A percentile compares a stretch with the other conserved stretches of the same genome.
These are phyloP conservation scores for Neoscelio sp. DNA, from an alignment of 2,888 invertebrate genomes.

Conservation along the genomic window DNA sequence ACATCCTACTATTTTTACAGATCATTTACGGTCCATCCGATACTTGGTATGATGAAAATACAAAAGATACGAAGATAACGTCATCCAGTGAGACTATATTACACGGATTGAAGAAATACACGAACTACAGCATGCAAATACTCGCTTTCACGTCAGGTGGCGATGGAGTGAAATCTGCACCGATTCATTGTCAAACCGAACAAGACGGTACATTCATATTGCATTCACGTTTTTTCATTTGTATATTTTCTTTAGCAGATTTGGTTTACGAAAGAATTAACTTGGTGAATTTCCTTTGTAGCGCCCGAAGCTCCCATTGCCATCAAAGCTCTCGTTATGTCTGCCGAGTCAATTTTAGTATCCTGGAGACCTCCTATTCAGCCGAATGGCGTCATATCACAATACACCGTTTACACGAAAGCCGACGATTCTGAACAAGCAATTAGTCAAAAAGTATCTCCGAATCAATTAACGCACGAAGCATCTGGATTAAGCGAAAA, in stretches of 20 bases:
- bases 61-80: slow-evolving; percentile 95
- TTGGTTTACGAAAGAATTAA: no score
- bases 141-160: slow-evolving; percentile 97
- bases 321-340: slow-evolving; percentile 96
- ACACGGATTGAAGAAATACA: slow-evolving; percentile 97
- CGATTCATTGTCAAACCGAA: slow-evolving; percentile 97
- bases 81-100: slow-evolving; percentile 96
- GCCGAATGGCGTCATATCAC: slow-evolving; percentile 96
- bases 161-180: slow-evolving; percentile 94
- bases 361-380: slow-evolving; percentile 97
- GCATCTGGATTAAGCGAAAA: slow-evolving; percentile 92
- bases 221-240: slow-evolving; percentile 10
- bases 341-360: slow-evolving; percentile 94
- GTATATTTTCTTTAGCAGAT: no score
- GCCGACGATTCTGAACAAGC: slow-evolving; percentile 88
- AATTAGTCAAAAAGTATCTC: slow-evolving; percentile 90
- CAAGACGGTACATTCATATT: slow-evolving; percentile 95
- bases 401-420: slow-evolving; percentile 96
- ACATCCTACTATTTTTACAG: slow-evolving; percentile 66
- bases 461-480: slow-evolving; percentile 94
- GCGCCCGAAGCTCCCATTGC: slow-evolving; percentile 97
- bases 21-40: slow-evolving; percentile 96
- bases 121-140: slow-evolving; percentile 98
- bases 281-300: slow-evolving; percentile 79
- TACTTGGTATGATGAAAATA: slow-evolving; percentile 96